Base-by-base conservation (phyloP, 2,888 invertebrate species). In the Minunthozetes semirufus region DNA sequence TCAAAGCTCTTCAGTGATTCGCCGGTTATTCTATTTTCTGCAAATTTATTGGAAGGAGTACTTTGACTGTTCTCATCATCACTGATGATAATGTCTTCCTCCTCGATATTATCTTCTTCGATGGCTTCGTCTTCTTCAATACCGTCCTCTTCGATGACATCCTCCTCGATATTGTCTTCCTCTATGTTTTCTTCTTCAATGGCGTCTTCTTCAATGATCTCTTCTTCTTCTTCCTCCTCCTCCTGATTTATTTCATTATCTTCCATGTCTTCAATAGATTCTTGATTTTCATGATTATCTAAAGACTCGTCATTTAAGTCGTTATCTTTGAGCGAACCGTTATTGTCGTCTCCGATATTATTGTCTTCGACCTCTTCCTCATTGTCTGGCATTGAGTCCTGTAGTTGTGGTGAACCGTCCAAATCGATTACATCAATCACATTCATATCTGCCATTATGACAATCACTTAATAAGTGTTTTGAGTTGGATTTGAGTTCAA, bases 121-220 rank as follows among this genome's bases (percentile, higher is more conserved):
- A 42, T 42, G 48, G 61, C 22, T 15, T 74, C 48, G 17, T 70
- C 38, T n/a, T 75, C 75, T 42, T 72, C 75, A 27, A 29, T 50
- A 38, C 53, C 72, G 19, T 56, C 56, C 2, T 42, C 72, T 8
- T 25, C n/a, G 56, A 29, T 50, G 13, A 9, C 73, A 22, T 61
- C 61, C 6, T 85, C 84, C 72, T 79, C 80, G 74, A 82, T 79
- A 77, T 74, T 78, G 29, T 80, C 85, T 81, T 80, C 76, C n/a
- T 73, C 50, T n/a, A 22, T 38, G 61, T 72, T 29, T 25, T 76
- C 77, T 29, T 75, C 63, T 42, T 42, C 42, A 13, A 42, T 42
- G 48, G 61, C 73, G 25, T 61, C 61, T 19, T 85, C 84, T 72
- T 79, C 80, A 74, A 82, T 79, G 77, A 75, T 78, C 33, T 80